Base-by-base conservation (phyloP, 2,113 vertebrate genomes). In the Burhinus bistriatus region DNA sequence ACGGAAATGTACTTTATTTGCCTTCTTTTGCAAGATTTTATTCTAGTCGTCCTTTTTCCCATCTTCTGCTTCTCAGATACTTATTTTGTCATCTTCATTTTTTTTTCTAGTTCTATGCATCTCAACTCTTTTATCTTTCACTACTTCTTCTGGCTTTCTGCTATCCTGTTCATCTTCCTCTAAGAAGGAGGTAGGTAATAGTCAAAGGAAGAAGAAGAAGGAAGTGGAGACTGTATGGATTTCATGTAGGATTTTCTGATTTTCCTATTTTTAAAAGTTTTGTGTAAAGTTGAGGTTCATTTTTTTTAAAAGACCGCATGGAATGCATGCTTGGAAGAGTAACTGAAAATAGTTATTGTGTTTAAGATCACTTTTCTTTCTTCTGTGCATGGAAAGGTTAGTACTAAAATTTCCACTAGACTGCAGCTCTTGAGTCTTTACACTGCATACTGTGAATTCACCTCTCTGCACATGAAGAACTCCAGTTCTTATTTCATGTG, bases 161-260 rank as follows among this genome's bases (percentile, higher is more conserved):
- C 78, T 96, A 4, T 91, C 64, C 71, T 75, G 69, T 93, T 95
- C 92, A 92, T 62, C 83, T 95, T 96, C 89, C 87, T 96, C 95
- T 94, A 87, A 84, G 86, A 91, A 85, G 12, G 96, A 97, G 97
- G 84, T 96, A 97, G 77, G 91, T 97, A 79, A 89, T 84, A 98
- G 82, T 92, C 70, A 87, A 92, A 92, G 59, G 59, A 70, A 73
- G 72, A 77, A 87, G 61, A 20, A 91, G 55, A 88, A 68, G 51
- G 29, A 89, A 61, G 61, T 59, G 86, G 44, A 72, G 26, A 57
- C 15, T n/a, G 22, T 90, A 45, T 77, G 65, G 45, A 69, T 75
- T 94, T 12, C 87, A 21, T 89, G 61, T 55, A 82, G 83, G 57
- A 69, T 76, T 84, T 87, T 85, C 44, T 73, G 5, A 29, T 62